A percentile compares a stretch with the other conserved stretches of the same genome.
Conservation (phyloP, 1,140 invertebrate species). For the Lordiphosa clarofinis region DNA sequence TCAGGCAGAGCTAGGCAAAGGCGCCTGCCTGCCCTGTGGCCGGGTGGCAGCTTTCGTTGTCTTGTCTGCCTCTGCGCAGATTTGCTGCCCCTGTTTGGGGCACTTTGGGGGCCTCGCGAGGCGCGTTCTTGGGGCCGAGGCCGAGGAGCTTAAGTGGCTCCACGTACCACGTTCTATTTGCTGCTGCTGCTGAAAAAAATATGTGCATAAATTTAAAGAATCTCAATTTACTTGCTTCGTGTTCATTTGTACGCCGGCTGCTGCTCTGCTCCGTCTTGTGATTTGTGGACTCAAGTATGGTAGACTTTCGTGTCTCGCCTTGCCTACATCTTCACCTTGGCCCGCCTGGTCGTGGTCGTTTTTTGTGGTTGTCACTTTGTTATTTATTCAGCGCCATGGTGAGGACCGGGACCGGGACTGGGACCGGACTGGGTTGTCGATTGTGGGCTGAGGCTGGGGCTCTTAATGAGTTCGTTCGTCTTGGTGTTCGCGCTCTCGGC, state of each 20-base stretch:
- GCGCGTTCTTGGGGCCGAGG: conserved; percentile 16
- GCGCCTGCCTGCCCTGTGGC: conserved; percentile 47
- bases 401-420: too few species aligned
- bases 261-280: conserved; percentile 48
- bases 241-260: conserved; percentile 58
- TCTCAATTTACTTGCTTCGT: conserved; percentile 71
- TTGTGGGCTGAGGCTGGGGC: conserved; percentile 28
- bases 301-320: conserved; percentile 55
- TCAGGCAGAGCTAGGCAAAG: conserved; percentile 13
- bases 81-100: conserved; percentile 21
- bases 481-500: conserved; percentile 44
- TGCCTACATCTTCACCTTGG: conserved; percentile 20
- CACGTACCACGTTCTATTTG: conserved; percentile 34
- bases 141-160: conserved; percentile 68
- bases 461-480: conserved; percentile 74
- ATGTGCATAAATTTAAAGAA: conserved; percentile 78
- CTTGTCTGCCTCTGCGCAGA: conserved; percentile 23
- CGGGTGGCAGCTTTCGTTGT: conserved; percentile 16
- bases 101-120: conserved; percentile 2
- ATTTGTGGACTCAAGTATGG: conserved; percentile 75
- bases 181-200: conserved; percentile 55
- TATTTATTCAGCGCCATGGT: conserved; percentile 75
- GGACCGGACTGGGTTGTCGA: conserved; percentile 33
- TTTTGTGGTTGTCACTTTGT: conserved; percentile 78
- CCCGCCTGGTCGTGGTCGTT: conserved; percentile 63